Base-by-base conservation (phyloP, 1,140 invertebrate species). In the Atopsyche davidsoni region DNA sequence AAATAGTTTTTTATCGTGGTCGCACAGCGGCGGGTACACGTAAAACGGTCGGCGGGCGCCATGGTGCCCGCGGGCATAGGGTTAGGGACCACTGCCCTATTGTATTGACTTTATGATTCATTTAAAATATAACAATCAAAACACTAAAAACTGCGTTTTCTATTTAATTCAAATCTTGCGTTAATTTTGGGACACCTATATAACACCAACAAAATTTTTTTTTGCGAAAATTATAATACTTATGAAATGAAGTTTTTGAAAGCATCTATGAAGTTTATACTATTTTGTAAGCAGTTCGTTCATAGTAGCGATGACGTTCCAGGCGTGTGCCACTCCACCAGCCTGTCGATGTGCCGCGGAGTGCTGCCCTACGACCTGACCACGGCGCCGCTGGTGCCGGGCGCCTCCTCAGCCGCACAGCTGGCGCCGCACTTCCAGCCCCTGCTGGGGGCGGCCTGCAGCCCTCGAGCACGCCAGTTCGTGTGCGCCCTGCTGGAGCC, bases 291-390 rank as follows among this genome's bases (percentile, higher is more conserved):
- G 11, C 21, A 28, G 17, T 19, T 14, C 2, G 17, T n/a, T 24
- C 4, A 28, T 11, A n/a, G 13, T 43, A 13, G 19, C n/a, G 2
- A 22, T 38, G 43, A 43, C 17, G 25, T 50, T 51, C 16, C 28
- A 58, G 65, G 67, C 0, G 70, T 70, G 44, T 74, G 72, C 56
- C 66, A 64, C 18, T 73, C 72, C 1, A 70, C 72, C 4, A 62
- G 65, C 1, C 55, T 70, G 14, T 58, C 61, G 21, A 55, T 74
- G 60, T 83, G 81, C 55, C 73, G 75, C 11, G 79, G 79, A 2
- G 70, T 82, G 3, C 59, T 82, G 17, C 80, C 80, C 2, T 83
- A 82, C 55, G 80, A 82, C 62, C 59, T 81, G 55, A 80, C 80
- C 7, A 71, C 69, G 3, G 50, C 63, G n/a, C 68, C 70, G 7